Conservation (phyloP, 1,140 invertebrate genomes). For the Papilio aristodemus region DNA sequence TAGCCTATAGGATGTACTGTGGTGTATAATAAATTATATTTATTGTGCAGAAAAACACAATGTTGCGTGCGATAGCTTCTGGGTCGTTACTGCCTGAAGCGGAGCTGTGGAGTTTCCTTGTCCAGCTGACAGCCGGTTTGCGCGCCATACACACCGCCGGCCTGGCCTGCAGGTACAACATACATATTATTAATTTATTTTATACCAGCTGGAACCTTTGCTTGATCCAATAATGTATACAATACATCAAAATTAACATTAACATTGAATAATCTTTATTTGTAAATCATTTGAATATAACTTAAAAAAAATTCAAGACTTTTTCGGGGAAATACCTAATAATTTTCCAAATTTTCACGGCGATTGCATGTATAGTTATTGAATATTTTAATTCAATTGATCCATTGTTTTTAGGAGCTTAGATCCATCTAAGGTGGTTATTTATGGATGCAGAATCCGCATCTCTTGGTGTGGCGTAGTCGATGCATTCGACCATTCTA, state of each 20-base stretch:
- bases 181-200: neutral
- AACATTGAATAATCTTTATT: too few relatives aligned
- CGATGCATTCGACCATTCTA: constrained; percentile 51
- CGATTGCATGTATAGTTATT: too few relatives aligned
- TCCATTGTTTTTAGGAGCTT: constrained; percentile 82
- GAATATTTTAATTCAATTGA: neutral
- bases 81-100: constrained; percentile 91
- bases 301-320: too few relatives aligned
- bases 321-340: too few relatives aligned
- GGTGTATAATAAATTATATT: constrained; percentile 8
- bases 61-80: constrained; percentile 84
- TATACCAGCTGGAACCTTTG: too few relatives aligned
- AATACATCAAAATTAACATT: too few relatives aligned
- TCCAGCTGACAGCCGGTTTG: constrained; percentile 97
- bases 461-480: constrained; percentile 69
- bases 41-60: constrained; percentile 85
- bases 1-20: neutral
- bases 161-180: constrained; percentile 83
- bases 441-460: constrained; percentile 86
- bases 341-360: too few relatives aligned
- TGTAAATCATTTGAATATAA: too few relatives aligned
- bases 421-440: constrained; percentile 95
- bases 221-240: too few relatives aligned
- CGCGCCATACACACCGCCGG: constrained; percentile 93
- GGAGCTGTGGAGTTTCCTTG: constrained; percentile 96